Evolutionary conservation across 2,113 vertebrate genomes (phyloP), one percentile per base, ranked within the genome.

Genomic region (Sapayoa aenigma): DNA sequence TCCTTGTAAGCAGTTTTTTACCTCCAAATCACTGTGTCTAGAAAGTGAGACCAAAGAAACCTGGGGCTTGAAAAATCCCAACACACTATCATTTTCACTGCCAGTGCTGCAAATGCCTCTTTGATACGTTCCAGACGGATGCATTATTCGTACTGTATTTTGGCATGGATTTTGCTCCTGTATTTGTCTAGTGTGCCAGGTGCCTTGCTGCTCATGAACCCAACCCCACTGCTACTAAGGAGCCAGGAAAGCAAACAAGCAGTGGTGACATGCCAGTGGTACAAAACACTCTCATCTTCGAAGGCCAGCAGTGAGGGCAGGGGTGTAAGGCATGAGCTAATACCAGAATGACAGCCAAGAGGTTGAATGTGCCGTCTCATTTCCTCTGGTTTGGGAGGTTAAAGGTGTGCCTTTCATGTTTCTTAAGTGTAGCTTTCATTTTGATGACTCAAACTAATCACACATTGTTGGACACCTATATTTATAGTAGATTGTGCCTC

Each of bases 351-450:
- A 46, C 92, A 94, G 91, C 94, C 94, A 94, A 95, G 80, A 89
- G 50, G 24, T 44, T 93, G 86, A 91, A 75, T 27, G 84, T 4
- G 31, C 67, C 49, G 59, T 75, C 93, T 97, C 88, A 89, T 95
- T 97, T 97, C 86, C 91, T 95, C 80, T 87, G n/a, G 78, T 95
- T 78, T 1, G 0, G 28, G 69, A 90, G 91, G 87, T 90, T 93
- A 93, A 95, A 94, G 95, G 90, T 87, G 79, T 87, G 56, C 73
- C 75, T 96, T 95, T 95, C 68, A 81, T 81, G 59, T 94, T 89
- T 37, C 63, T 92, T 83, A 87, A 86, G 75, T 23, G 63, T 49
- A 79, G 60, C 52, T 96, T 93, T 87, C 60, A 37, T 93, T 93
- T 82, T 91, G 92, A 94, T 94, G 87, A 93, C 85, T 96, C 82